Evolutionary conservation across 1,140 invertebrate genomes (phyloP).

Genomic region (Helicoverpa zea): DNA sequence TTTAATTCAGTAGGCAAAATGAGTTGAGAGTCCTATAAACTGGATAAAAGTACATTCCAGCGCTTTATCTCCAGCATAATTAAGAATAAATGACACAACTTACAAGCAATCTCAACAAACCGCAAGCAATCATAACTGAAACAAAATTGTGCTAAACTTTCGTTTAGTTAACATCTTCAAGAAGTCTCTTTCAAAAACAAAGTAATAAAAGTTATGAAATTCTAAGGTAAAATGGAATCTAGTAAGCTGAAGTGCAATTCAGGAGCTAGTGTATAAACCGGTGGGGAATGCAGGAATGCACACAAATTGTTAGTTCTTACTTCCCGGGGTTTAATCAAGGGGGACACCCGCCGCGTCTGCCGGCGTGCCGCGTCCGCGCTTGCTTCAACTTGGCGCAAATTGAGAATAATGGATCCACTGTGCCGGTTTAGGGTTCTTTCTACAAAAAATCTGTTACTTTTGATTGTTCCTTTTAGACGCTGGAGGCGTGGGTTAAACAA

Average conservation of each 20-base stretch:
- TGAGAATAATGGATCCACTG: conserved; percentile 82
- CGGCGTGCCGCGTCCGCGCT: conserved; percentile 60
- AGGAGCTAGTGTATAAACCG: conserved; percentile 58
- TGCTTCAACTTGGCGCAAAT: conserved; percentile 81
- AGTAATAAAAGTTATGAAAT: conserved; percentile 54
- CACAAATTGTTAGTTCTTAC: conserved; percentile 83
- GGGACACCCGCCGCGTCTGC: conserved; percentile 82
- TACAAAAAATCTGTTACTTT: conserved; percentile 59
- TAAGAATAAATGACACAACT: conserved; percentile 1
- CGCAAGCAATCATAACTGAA: conserved; percentile 31
- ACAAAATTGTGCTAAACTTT: conserved; percentile 26
- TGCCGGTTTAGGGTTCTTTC: conserved; percentile 74
- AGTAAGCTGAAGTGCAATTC: conserved; percentile 66
- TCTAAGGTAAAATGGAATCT: conserved; percentile 36
- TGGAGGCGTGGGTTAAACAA: not conserved
- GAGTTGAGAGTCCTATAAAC: too few species aligned
- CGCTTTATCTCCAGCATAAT: not conserved
- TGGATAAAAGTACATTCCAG: not conserved
- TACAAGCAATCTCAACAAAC: conserved; percentile 27
- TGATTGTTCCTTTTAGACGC: conserved; percentile 54
- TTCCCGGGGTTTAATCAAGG: conserved; percentile 83
- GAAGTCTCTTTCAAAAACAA: conserved; percentile 35
- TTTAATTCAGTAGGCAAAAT: too few species aligned
- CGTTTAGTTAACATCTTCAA: conserved; percentile 24
- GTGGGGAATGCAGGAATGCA: conserved; percentile 63